Conservation (phyloP, 1,140 invertebrate species). For the Notospermus geniculatus region DNA sequence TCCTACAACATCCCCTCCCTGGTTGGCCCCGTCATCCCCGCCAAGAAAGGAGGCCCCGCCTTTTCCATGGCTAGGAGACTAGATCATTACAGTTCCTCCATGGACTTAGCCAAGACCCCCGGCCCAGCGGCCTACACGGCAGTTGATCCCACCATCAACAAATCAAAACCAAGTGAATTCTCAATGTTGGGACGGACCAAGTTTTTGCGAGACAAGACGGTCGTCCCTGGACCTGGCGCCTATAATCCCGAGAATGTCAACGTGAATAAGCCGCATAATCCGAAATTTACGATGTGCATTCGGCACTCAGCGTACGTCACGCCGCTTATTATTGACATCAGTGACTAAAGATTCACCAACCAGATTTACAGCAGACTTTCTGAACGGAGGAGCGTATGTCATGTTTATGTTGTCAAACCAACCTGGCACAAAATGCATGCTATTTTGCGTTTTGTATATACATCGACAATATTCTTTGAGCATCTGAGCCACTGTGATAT, state of each 20-base stretch:
- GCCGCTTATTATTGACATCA: constrained; percentile 23
- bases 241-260: constrained; percentile 25
- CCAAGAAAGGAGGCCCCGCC: constrained; percentile 20
- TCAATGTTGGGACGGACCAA: constrained; percentile 24
- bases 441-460: no score
- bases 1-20: constrained; percentile 28
- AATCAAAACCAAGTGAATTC: constrained; percentile 21
- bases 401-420: no score
- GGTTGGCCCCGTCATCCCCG: constrained; percentile 24
- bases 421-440: no score
- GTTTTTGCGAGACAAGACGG: constrained; percentile 23
- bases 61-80: constrained; percentile 15
- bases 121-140: constrained; percentile 32
- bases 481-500: no score
- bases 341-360: no score
- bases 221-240: constrained; percentile 33
- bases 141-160: constrained; percentile 15
- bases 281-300: constrained; percentile 34
- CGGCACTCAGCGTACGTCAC: constrained; percentile 32
- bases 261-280: constrained; percentile 18
- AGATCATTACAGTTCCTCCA: constrained; percentile 24
- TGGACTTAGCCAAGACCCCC: constrained; percentile 34
- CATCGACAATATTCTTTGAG: no score
- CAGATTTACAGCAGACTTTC: no score
- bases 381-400: no score